Percentiles rank a stretch among this genome's conserved stretches.
These are phyloP conservation scores for Tupiocoris notatus DNA, from an alignment of 2,888 invertebrate genomes.

Conservation along the genomic window DNA sequence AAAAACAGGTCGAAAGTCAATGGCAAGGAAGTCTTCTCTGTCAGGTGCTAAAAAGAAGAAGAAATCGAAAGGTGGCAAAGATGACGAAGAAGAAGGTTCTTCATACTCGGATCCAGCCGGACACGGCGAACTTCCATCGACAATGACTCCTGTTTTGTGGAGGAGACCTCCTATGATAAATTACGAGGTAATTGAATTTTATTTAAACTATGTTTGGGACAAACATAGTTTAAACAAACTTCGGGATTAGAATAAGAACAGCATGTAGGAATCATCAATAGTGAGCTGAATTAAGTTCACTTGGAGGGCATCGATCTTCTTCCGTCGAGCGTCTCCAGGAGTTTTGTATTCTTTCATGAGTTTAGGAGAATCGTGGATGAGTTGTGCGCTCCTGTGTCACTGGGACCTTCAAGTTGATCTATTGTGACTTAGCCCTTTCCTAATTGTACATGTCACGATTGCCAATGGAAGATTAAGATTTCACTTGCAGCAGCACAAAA, in stretches of 20 bases:
- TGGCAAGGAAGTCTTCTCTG: neutral
- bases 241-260: no score
- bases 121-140: slow-evolving; percentile 16
- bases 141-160: slow-evolving; percentile 27
- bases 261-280: no score
- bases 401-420: no score
- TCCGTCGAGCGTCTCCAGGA: neutral
- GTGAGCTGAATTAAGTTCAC: neutral
- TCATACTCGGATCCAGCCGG: slow-evolving; percentile 21
- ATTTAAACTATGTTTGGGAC: no score
- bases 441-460: no score
- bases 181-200: slow-evolving; percentile 7
- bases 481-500: no score
- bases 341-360: no score
- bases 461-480: no score
- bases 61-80: slow-evolving; percentile 9
- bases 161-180: slow-evolving; percentile 13
- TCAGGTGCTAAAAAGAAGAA: neutral
- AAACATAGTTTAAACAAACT: no score
- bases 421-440: no score
- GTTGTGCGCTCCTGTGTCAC: no score
- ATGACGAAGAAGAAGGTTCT: slow-evolving; percentile 1
- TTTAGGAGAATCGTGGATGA: no score
- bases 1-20: slow-evolving; percentile 8
- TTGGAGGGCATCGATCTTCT: neutral